Base-by-base conservation (phyloP, 2,113 vertebrate genomes). In the Salvator merianae region DNA sequence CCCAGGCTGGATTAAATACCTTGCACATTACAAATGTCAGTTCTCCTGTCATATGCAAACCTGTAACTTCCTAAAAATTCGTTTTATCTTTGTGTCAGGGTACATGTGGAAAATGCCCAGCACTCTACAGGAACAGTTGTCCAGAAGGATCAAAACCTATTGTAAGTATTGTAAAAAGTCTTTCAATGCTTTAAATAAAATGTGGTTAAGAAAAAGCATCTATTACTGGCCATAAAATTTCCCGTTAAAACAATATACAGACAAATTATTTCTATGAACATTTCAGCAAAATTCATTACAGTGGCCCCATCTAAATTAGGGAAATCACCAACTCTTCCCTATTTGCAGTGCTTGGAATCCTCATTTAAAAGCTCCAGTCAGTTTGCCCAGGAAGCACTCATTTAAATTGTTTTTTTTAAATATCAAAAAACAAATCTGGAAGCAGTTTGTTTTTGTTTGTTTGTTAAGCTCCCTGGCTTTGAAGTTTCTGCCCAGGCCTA, bases 51-150 rank as follows among this genome's bases (percentile, higher is more conserved):
- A 82, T 53, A 75, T 36, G n/a, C 71, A 32, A 0, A 59, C 1
- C 0, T 16, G 47, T 2, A 79, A 5, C 28, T 84, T 90, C 81
- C 34, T 77, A 40, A 75, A 79, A 32, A 47, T 73, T 0, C 53
- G 24, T 69, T 28, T 76, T 5, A 0, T 79, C 10, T 84, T 83
- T 91, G 30, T 69, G 87, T 66, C 93, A 98, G 97, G 93, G 94
- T 63, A 32, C 88, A 0, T 99, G 97, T 87, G 88, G 91, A 32
- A 95, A 93, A 74, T 98, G 96, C 87, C 87, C 47, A 0, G 47
- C 84, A 1, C 3, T 85, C 2, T 28, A 76, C 3, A 13, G 50
- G 81, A 82, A 91, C 74, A 65, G 66, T 81, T 99, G 97, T 86
- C 94, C 96, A 0, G 85, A 90, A 0, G 93, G 97, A 76, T 92